Conservation (phyloP, 2,888 invertebrate species). For the Furcula furcula region DNA sequence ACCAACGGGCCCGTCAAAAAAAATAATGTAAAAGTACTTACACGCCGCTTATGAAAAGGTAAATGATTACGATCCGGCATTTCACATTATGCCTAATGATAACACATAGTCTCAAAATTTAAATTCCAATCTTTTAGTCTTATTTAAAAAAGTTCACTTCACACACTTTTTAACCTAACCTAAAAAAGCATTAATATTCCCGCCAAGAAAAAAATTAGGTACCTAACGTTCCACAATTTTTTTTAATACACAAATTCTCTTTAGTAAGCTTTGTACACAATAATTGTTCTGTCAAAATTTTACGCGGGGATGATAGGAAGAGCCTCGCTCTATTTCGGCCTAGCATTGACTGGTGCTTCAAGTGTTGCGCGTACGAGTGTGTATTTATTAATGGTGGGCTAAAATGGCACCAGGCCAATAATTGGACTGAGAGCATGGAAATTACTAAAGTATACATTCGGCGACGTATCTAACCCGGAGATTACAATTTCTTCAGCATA, state of each 20-base stretch:
- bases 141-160: not conserved
- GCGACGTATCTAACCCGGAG: no score
- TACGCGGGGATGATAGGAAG: constrained; percentile 11
- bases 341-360: constrained; percentile 8
- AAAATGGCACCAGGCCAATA: constrained; percentile 38
- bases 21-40: constrained; percentile 41
- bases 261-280: not conserved
- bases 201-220: not conserved
- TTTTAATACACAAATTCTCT: not conserved
- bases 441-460: not conserved
- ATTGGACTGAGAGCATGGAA: constrained; percentile 18
- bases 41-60: constrained; percentile 49
- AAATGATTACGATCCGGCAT: constrained; percentile 71
- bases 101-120: not conserved
- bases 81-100: constrained; percentile 37
- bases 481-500: no score
- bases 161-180: not conserved
- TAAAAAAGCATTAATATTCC: not conserved
- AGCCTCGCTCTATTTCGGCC: constrained; percentile 54
- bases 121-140: not conserved
- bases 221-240: not conserved
- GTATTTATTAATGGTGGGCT: constrained; percentile 38
- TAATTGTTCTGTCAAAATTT: no score
- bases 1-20: no score
- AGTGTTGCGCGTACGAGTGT: constrained; percentile 10